Conservation (phyloP, 2,888 invertebrate species). For the Pachliopta kotzebuea region DNA sequence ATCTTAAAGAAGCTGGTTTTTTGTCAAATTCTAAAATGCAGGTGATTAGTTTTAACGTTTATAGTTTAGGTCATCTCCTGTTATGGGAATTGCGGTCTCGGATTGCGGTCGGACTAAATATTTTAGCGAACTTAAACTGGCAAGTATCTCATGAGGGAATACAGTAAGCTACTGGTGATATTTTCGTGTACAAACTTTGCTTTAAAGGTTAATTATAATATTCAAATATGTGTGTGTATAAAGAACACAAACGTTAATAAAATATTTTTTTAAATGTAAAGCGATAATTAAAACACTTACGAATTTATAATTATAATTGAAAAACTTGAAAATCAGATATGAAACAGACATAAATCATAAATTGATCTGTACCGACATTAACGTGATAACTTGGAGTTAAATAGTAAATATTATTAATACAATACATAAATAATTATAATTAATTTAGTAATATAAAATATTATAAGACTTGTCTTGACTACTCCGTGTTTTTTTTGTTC, state of each 20-base stretch:
- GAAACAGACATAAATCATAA: too few species aligned
- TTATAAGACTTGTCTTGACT: too few species aligned
- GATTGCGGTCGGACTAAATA: not conserved
- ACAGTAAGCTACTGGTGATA: not conserved
- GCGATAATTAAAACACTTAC: not conserved
- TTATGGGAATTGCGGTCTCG: not conserved
- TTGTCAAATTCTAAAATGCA: not conserved
- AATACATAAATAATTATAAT: too few species aligned
- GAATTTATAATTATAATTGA: too few species aligned
- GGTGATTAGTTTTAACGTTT: not conserved
- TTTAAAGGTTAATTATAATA: not conserved
- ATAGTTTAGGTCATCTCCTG: not conserved
- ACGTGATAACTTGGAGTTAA: too few species aligned
- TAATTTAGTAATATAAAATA: too few species aligned
- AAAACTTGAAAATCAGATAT: too few species aligned
- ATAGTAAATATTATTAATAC: too few species aligned
- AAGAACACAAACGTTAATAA: not conserved
- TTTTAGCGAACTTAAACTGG: slow-evolving; percentile 3
- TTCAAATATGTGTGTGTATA: not conserved
- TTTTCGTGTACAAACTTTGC: not conserved
- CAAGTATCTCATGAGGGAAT: slow-evolving; percentile 3
- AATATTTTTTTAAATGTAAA: not conserved
- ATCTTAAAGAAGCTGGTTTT: not conserved
- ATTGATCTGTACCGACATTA: too few species aligned
- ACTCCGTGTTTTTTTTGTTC: too few species aligned